These are phyloP conservation scores for Corapipo altera DNA, from an alignment of 2,113 vertebrate genomes.

Conservation along the genomic window DNA sequence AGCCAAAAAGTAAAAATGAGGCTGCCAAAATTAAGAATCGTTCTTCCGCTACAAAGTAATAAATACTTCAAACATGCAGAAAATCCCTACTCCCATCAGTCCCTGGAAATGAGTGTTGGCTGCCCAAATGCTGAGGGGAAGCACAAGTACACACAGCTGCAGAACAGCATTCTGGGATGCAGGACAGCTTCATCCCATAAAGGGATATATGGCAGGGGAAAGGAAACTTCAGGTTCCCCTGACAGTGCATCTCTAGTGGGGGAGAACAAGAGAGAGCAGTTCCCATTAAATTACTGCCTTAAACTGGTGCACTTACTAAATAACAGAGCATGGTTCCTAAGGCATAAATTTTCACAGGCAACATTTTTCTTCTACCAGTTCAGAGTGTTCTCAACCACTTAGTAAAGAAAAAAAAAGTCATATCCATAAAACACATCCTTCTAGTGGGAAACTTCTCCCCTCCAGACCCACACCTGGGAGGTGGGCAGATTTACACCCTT, in stretches of 20 bases:
- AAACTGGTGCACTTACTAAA: background rate
- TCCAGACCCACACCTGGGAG: background rate
- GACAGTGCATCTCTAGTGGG: background rate
- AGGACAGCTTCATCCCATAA: background rate
- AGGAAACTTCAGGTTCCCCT: background rate
- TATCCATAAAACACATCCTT: background rate
- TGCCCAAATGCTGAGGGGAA: background rate
- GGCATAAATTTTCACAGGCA: background rate
- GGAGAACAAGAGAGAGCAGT: background rate
- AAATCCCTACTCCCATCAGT: background rate
- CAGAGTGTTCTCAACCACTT: background rate
- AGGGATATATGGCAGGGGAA: background rate
- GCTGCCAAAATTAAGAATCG: background rate
- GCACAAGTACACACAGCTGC: background rate
- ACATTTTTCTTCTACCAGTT: background rate
- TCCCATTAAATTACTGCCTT: background rate
- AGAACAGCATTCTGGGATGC: background rate
- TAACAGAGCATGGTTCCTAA: background rate
- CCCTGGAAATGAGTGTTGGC: background rate
- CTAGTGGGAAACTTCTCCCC: background rate
- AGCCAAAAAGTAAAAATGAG: background rate
- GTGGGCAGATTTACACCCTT: background rate
- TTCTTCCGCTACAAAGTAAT: background rate
- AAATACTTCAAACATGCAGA: background rate
- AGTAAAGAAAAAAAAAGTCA: background rate